A percentile compares a stretch with the other conserved stretches of the same genome.
Evolutionary conservation across 1,140 invertebrate genomes (phyloP).

Genomic region (Elysia chlorotica): DNA sequence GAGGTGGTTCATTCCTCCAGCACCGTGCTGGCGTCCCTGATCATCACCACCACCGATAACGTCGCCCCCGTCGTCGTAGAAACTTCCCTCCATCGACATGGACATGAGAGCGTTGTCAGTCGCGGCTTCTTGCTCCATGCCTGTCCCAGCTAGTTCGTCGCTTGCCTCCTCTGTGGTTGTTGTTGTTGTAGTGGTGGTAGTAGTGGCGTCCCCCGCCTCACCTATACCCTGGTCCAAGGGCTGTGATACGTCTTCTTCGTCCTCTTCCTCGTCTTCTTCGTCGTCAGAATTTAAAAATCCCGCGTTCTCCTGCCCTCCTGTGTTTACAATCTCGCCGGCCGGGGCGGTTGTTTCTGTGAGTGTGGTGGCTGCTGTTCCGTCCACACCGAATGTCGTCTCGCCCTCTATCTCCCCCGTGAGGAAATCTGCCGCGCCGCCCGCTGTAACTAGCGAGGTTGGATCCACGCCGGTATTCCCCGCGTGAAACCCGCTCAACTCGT

Average conservation of each 20-base stretch:
- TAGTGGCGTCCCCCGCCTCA: neutral
- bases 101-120: constrained; percentile 19
- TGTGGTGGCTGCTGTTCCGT: constrained; percentile 15
- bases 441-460: neutral
- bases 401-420: constrained; percentile 18
- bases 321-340: neutral
- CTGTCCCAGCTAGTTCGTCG: constrained; percentile 2
- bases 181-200: neutral
- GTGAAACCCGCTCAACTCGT: neutral
- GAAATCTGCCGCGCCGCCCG: constrained; percentile 1
- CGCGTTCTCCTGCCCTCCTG: neutral
- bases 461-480: neutral
- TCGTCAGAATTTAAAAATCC: constrained; percentile 12
- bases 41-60: constrained; percentile 6
- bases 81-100: constrained; percentile 23
- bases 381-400: constrained; percentile 18
- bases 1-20: neutral
- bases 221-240: constrained; percentile 15
- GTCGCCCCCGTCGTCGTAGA: constrained; percentile 21
- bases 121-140: neutral
- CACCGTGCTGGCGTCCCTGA: neutral
- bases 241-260: constrained; percentile 17
- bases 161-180: constrained; percentile 11
- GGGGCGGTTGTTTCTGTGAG: too few species aligned
- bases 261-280: constrained; percentile 16